Conservation (phyloP, 2,888 invertebrate species). For the Drosophila setosimentum region DNA sequence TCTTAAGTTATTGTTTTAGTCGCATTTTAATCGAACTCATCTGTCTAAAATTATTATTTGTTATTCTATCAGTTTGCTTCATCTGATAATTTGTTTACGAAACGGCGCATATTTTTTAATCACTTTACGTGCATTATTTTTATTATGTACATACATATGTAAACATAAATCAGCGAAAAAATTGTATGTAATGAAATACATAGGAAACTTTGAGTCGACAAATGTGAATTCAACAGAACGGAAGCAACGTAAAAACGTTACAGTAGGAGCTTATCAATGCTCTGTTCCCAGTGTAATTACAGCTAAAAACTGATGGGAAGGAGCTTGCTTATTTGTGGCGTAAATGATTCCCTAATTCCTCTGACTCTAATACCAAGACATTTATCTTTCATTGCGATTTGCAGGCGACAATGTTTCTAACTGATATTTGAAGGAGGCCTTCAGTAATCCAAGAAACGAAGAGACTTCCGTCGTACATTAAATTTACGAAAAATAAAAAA, state of each 20-base stretch:
- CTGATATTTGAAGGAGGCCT: background rate
- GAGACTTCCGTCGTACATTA: background rate
- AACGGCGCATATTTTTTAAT: background rate
- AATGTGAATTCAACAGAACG: background rate
- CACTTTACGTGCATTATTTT: background rate
- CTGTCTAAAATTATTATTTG: background rate
- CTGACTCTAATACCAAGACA: background rate
- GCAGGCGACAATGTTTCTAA: background rate
- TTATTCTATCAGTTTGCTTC: background rate
- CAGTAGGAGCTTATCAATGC: background rate
- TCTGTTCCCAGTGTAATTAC: background rate
- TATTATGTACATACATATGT: background rate
- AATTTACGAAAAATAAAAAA: background rate
- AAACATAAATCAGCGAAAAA: background rate
- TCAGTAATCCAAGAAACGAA: background rate
- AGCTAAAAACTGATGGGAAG: background rate
- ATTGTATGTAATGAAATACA: background rate
- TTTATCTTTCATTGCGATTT: background rate
- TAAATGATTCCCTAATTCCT: background rate
- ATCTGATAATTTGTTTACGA: background rate
- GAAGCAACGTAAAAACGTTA: background rate
- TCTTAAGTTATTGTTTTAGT: slow-evolving; percentile 3
- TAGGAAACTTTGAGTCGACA: background rate
- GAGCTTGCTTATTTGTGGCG: background rate
- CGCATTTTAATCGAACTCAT: background rate